Evolutionary conservation across 2,888 invertebrate genomes (phyloP).

Genomic region (Tenthredo distinguenda): DNA sequence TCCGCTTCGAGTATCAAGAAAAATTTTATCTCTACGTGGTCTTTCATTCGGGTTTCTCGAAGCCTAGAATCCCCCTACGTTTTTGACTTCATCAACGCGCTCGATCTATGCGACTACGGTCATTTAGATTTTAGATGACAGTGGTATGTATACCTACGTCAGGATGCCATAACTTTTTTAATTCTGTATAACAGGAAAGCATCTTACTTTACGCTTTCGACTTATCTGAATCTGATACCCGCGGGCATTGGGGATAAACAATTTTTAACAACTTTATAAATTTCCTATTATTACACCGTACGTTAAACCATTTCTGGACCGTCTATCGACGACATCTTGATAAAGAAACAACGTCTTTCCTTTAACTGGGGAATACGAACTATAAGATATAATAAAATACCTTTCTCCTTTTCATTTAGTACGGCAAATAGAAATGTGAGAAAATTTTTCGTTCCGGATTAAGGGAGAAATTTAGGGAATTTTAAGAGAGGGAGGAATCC

Average conservation of each 20-base stretch:
- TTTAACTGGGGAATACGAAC: neutral
- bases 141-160: constrained; percentile 13
- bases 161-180: constrained; percentile 37
- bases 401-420: neutral
- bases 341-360: neutral
- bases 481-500: neutral
- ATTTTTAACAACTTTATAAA: constrained; percentile 32
- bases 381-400: neutral
- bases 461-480: neutral
- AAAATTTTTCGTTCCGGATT: neutral
- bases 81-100: constrained; percentile 17
- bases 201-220: constrained; percentile 31
- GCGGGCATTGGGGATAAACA: neutral
- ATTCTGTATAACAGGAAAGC: constrained; percentile 37
- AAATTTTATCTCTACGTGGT: neutral
- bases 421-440: neutral
- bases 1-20: neutral
- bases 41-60: neutral
- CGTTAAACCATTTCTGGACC: neutral
- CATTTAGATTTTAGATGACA: constrained; percentile 31
- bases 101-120: constrained; percentile 21
- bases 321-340: neutral
- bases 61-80: neutral
- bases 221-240: constrained; percentile 18
- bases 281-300: neutral